These are phyloP conservation scores for Syngnathus rostellatus DNA, from an alignment of 2,797 vertebrate genomes.

Conservation along the genomic window DNA sequence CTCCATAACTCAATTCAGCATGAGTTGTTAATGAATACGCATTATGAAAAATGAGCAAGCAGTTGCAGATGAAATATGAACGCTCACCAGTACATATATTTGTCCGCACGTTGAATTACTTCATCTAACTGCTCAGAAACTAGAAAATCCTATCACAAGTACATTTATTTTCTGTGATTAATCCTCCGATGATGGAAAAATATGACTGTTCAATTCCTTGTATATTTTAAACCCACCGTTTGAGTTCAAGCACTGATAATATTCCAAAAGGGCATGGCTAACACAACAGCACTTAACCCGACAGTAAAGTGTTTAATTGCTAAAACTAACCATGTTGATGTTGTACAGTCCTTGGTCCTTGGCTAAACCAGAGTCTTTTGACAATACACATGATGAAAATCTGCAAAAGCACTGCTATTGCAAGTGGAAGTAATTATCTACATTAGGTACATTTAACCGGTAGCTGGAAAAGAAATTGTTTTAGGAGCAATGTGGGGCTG, in stretches of 20 bases:
- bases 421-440: conserved; percentile 56
- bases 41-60: conserved; percentile 58
- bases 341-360: conserved; percentile 9
- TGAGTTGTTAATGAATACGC: conserved; percentile 53
- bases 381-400: not conserved
- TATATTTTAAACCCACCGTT: conserved; percentile 35
- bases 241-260: conserved; percentile 13
- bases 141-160: conserved; percentile 39
- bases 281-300: conserved; percentile 31
- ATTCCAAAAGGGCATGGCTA: conserved; percentile 29
- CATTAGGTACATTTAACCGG: conserved; percentile 56
- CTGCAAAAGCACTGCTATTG: conserved; percentile 26
- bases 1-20: conserved; percentile 55
- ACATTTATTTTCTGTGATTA: conserved; percentile 61
- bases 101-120: conserved; percentile 60
- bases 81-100: conserved; percentile 56
- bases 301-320: conserved; percentile 39
- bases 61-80: conserved; percentile 63
- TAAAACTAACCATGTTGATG: conserved; percentile 27
- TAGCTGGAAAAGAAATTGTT: conserved; percentile 19
- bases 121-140: conserved; percentile 57
- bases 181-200: conserved; percentile 45
- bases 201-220: conserved; percentile 51
- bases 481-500: conserved; percentile 10
- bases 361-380: not conserved